Base-by-base conservation (phyloP, 2,888 invertebrate species). In the Lamellibrachia columna region DNA sequence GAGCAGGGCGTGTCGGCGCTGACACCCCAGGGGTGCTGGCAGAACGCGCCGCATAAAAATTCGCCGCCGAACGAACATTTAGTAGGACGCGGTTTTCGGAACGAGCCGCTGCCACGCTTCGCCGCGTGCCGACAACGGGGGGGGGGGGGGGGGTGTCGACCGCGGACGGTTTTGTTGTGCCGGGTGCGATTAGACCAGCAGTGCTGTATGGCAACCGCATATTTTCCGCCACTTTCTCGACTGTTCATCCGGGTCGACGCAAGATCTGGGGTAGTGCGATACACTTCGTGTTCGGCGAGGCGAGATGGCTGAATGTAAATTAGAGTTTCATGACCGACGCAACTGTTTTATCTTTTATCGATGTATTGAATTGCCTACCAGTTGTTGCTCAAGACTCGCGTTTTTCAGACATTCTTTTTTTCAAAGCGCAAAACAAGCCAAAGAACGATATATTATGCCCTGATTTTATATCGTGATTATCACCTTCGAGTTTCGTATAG, bases 141-240 rank as follows among this genome's bases (percentile, higher is more conserved):
- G 28, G 28, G 28, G 75, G n/a, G 75, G 75, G 15, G 22, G 75
- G 15, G 15, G 15, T n/a, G 60, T 6, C 22, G 75, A 40, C 40
- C 40, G 40, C 40, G 40, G 40, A 22, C 75, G 75, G n/a, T 15
- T 75, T 22, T 6, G 75, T 75, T n/a, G 22, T n/a, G 75, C 22
- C 75, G 3, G 15, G 75, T 75, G 75, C 75, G 75, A 75, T 75
- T 75, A 75, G 75, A 75, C 75, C 6, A 75, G 11, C 15, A 8
- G 58, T 2, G 58, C 15, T 58, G 58, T 58, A 58, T 58, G 75
- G 75, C 22, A 75, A 40, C 15, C 75, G 75, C 75, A 75, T 75
- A 75, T 75, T 75, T 75, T n/a, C 75, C 75, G 75, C 75, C 75
- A 75, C 75, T 75, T 75, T 75, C 22, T 11, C 75, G 75, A 75